Percentiles rank a stretch among this genome's conserved stretches.
Conservation (phyloP, 1,140 invertebrate genomes). For the Oedothorax gibbosus region DNA sequence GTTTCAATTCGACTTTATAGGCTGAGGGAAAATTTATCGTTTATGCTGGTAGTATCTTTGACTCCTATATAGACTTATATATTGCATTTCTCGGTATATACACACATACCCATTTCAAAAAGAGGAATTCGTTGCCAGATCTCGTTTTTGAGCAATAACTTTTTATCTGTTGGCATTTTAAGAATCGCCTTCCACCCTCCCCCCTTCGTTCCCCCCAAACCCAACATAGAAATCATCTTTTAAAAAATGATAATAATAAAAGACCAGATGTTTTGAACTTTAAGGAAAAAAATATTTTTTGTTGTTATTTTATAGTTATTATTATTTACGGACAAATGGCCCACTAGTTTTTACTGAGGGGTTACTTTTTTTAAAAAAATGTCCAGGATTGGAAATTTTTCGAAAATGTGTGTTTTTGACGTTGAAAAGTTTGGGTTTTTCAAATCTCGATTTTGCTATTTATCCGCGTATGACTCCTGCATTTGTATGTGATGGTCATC, state of each 20-base stretch:
- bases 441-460: slow-evolving; percentile 2
- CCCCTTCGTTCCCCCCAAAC: background rate
- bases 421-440: slow-evolving; percentile 50
- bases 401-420: slow-evolving; percentile 38
- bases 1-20: slow-evolving; percentile 54
- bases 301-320: slow-evolving; percentile 34
- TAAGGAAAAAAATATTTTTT: slow-evolving; percentile 15
- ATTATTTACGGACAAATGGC: slow-evolving; percentile 56
- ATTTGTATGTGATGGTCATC: background rate
- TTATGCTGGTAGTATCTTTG: slow-evolving; percentile 24
- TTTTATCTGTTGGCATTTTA: slow-evolving; percentile 57
- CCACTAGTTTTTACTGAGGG: background rate
- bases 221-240: slow-evolving; percentile 25
- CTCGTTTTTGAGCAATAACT: slow-evolving; percentile 49
- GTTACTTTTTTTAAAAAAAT: slow-evolving; percentile 1
- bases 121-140: slow-evolving; percentile 37
- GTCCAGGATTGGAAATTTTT: slow-evolving; percentile 47
- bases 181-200: background rate
- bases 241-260: slow-evolving; percentile 33
- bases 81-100: slow-evolving; percentile 23
- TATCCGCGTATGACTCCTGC: background rate
- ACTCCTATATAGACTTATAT: slow-evolving; percentile 45
- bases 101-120: slow-evolving; percentile 7
- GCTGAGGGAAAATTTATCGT: slow-evolving; percentile 25
- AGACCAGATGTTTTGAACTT: slow-evolving; percentile 52